These are phyloP conservation scores for Corvus hawaiiensis DNA, from an alignment of 2,113 vertebrate species.

Conservation along the genomic window DNA sequence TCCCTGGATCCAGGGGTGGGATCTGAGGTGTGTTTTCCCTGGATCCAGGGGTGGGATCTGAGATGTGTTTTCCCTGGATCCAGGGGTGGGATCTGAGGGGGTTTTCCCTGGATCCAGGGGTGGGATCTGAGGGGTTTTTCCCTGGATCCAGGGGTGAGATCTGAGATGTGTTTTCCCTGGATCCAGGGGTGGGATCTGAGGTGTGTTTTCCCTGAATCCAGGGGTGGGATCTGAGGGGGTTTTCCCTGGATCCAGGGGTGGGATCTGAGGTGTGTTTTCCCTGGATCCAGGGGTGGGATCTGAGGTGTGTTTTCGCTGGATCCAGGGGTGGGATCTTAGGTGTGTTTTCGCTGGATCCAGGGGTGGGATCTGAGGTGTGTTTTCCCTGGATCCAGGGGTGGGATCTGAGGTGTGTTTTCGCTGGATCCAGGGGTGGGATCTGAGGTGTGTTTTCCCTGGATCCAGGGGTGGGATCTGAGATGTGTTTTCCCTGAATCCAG, in stretches of 20 bases:
- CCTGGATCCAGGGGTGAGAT: constrained; percentile 37
- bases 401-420: not conserved
- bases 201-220: not conserved
- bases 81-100: not conserved
- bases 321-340: not conserved
- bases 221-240: not conserved
- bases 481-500: too few relatives aligned
- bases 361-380: not conserved
- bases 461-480: constrained; percentile 33
- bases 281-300: not conserved
- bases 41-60: not conserved
- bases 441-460: not conserved
- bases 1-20: too few relatives aligned
- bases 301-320: not conserved
- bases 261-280: not conserved
- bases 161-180: not conserved
- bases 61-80: not conserved
- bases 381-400: not conserved
- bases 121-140: not conserved
- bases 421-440: not conserved
- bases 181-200: not conserved
- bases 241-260: too few relatives aligned
- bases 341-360: too few relatives aligned
- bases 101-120: constrained; percentile 34
- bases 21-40: not conserved